These are phyloP conservation scores for Sebastiscus tertius DNA, from an alignment of 2,797 vertebrate species.

Conservation along the genomic window DNA sequence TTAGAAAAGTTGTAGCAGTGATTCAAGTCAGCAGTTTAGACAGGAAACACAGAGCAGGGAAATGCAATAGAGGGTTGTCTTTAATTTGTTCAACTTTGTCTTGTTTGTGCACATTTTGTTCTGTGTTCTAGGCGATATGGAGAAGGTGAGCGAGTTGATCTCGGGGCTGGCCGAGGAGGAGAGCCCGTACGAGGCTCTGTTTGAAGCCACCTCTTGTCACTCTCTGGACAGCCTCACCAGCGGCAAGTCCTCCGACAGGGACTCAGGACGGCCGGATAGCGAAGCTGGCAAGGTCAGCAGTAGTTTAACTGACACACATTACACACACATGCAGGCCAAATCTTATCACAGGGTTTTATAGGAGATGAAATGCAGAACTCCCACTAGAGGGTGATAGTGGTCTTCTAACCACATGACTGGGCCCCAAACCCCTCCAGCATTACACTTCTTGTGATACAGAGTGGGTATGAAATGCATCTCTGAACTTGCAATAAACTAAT, in stretches of 20 bases:
- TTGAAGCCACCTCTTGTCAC: constrained; percentile 94
- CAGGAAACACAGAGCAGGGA: background rate
- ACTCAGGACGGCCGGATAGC: constrained; percentile 87
- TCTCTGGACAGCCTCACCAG: constrained; percentile 95
- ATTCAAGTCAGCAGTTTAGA: background rate
- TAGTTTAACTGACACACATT: background rate
- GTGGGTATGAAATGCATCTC: background rate
- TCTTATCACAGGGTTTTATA: background rate
- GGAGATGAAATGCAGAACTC: constrained; percentile 13
- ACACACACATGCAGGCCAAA: background rate
- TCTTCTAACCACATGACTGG: constrained; percentile 14
- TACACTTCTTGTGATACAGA: background rate
- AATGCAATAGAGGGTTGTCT: background rate
- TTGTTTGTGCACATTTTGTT: background rate
- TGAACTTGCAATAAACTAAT: background rate
- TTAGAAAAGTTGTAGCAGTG: background rate
- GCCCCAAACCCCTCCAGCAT: background rate
- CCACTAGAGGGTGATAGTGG: constrained; percentile 80
- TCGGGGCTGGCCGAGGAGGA: constrained; percentile 90
- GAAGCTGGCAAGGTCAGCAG: constrained; percentile 81
- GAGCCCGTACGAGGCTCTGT: constrained; percentile 93
- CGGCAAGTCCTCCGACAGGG: constrained; percentile 92
- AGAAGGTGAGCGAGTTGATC: constrained; percentile 88
- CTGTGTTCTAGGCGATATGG: constrained; percentile 82
- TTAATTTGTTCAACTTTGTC: background rate